Evolutionary conservation across 2,888 invertebrate species (phyloP), one percentile per base, ranked within the genome.

Genomic region (Pterostichus niger): DNA sequence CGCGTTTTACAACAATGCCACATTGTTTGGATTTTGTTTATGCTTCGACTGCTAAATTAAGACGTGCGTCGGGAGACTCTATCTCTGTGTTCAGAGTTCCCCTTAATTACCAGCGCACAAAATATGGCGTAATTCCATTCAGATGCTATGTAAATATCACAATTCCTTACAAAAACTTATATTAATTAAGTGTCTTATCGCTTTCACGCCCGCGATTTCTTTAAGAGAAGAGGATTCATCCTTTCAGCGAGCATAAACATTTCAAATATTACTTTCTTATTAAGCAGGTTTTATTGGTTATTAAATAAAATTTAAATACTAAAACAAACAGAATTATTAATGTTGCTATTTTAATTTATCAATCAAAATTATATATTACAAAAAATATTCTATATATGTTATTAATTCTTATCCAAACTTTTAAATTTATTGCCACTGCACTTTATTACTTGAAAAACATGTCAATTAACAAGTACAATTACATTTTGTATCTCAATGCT

Each of bases 1-100:
- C 88, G 88, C 88, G 88, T 40, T 73, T 59, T 81, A 52, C 73
- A 81, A 81, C 81, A 81, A 81, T 87, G 86, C 85, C 85, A 86
- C 87, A 87, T 88, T 88, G 87, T 88, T 84, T 84, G 86, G 87
- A 88, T 88, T 89, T 89, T 89, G 88, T 87, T 86, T 86, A 86
- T 85, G 86, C 85, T 84, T 78, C 9, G 40, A 40, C 40, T 49
- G 17, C 84, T 84, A 88, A 88, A 89, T 88, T 88, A 88, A 88
- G 88, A 87, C 87, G 86, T 17, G n/a, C 17, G 40, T 40, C 86
- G 86, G 2, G 86, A 86, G 87, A 85, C 86, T 87, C 87, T 88
- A 88, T 89, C 88, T 87, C 85, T 44, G 52, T 13, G 71, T 40
- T 54, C 54, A 31, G 40, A 78, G 68, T 54, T 54, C 56, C 15